Conservation (phyloP, 1,140 invertebrate species). For the Hetaerina americana region DNA sequence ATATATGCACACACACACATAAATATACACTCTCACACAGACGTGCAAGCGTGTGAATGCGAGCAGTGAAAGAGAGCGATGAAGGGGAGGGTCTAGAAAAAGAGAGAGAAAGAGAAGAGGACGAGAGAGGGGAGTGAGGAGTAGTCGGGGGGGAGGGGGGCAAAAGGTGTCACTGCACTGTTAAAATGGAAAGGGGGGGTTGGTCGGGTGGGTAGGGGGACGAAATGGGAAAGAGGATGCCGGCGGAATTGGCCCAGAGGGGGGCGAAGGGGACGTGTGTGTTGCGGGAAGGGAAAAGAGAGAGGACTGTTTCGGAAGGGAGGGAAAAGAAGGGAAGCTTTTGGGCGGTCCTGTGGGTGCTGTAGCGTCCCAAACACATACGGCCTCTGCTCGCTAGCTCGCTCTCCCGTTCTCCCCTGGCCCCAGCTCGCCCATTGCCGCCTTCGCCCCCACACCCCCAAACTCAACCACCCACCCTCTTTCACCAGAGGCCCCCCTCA, state of each 20-base stretch:
- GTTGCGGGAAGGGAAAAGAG: background rate
- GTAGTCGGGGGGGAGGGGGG: background rate
- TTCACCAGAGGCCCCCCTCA: too few relatives aligned
- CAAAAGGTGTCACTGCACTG: background rate
- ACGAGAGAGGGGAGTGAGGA: background rate
- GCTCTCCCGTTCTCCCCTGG: background rate
- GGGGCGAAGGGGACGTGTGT: background rate
- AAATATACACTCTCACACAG: too few relatives aligned
- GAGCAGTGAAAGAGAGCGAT: too few relatives aligned
- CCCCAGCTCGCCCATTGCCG: background rate
- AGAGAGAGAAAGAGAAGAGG: background rate
- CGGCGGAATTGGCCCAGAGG: background rate
- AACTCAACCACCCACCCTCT: too few relatives aligned
- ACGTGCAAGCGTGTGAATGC: too few relatives aligned
- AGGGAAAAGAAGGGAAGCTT: background rate
- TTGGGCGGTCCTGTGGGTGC: background rate
- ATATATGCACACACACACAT: too few relatives aligned
- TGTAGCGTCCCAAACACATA: background rate
- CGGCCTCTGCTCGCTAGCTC: background rate
- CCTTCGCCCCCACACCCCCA: background rate
- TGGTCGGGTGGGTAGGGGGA: background rate
- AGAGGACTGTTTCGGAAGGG: background rate
- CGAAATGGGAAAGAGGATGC: background rate
- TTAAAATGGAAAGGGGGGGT: background rate
- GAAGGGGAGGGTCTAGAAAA: too few relatives aligned